Conservation (phyloP, 2,113 vertebrate genomes). For the Microcebus tavaratra region DNA sequence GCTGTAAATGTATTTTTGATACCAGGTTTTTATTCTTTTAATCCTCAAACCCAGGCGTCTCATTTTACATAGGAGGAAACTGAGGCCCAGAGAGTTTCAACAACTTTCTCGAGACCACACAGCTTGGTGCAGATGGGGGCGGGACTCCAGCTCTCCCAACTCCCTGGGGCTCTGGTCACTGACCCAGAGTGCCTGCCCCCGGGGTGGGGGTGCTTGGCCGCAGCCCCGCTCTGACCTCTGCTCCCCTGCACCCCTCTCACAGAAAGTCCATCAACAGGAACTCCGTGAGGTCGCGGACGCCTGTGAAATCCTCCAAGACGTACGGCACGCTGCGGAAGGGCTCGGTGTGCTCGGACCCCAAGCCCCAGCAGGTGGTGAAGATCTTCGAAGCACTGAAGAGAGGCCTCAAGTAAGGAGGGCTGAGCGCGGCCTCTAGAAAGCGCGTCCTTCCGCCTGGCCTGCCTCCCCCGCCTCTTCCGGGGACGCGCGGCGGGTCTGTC, state of each 20-base stretch:
- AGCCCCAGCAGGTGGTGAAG: constrained; percentile 93
- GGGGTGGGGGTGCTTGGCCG: not conserved
- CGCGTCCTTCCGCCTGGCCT: accelerated
- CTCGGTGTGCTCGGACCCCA: constrained; percentile 83
- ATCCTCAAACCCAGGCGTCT: not conserved
- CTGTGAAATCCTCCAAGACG: constrained; percentile 85
- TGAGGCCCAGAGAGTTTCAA: not conserved
- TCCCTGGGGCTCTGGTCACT: not conserved
- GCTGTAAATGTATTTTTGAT: not conserved
- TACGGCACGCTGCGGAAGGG: constrained; percentile 86
- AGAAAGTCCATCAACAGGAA: constrained; percentile 85
- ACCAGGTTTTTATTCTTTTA: not conserved
- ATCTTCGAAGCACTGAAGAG: constrained; percentile 93
- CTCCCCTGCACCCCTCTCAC: not conserved
- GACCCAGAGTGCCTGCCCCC: not conserved
- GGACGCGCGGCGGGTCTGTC: accelerated
- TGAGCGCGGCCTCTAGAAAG: accelerated
- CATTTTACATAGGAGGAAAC: not conserved
- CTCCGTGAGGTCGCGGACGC: constrained; percentile 88
- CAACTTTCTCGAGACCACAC: not conserved
- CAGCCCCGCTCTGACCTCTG: not conserved
- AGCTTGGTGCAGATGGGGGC: not conserved
- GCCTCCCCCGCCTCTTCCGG: not conserved
- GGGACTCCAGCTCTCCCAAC: not conserved
- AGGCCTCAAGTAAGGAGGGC: constrained; percentile 91